A percentile compares a stretch with the other conserved stretches of the same genome.
These are phyloP conservation scores for Mormyrus iriodes DNA, from an alignment of 2,113 vertebrate species.

Conservation along the genomic window DNA sequence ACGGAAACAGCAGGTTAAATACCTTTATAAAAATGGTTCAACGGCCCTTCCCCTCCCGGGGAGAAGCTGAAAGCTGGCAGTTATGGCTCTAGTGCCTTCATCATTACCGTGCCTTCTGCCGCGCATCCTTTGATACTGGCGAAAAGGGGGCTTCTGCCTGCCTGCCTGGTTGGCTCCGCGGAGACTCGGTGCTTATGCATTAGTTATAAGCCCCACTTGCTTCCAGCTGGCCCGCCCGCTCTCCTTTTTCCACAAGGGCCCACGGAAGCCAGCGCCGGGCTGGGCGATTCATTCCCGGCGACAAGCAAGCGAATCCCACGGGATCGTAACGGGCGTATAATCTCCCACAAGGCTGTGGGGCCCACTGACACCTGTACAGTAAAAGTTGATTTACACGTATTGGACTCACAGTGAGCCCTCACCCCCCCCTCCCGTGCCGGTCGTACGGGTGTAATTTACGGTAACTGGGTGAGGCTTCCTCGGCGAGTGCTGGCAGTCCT, in stretches of 20 bases:
- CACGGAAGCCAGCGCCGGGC: neutral
- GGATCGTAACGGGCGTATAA: constrained; percentile 9
- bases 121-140: neutral
- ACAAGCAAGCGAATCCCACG: neutral
- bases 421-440: neutral
- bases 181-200: neutral
- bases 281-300: neutral
- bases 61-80: neutral
- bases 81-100: neutral
- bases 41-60: neutral
- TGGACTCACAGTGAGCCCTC: neutral
- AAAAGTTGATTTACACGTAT: constrained; percentile 27
- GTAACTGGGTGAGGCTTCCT: constrained; percentile 7
- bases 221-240: neutral
- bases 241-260: neutral
- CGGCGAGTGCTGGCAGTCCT: constrained; percentile 10
- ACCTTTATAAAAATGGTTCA: neutral
- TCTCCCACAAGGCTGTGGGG: constrained; percentile 8
- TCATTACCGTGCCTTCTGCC: neutral
- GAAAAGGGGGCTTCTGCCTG: neutral
- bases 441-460: constrained; percentile 23
- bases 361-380: constrained; percentile 16
- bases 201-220: neutral
- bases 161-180: neutral
- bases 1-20: neutral